Conservation (phyloP, 2,888 invertebrate species). For the Drosophila kanekoi region DNA sequence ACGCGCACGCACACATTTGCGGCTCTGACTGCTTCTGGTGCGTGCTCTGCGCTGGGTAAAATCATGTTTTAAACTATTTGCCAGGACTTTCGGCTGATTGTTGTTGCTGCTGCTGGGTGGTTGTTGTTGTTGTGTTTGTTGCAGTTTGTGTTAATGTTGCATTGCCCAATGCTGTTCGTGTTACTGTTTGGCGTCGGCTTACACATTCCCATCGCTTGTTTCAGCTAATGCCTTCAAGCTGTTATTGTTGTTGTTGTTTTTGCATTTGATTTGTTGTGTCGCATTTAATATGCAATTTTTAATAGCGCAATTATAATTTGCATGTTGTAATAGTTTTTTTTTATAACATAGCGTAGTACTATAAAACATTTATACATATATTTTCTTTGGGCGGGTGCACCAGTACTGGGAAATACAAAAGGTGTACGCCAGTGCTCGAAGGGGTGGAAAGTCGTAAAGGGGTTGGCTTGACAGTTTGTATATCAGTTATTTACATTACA, state of each 20-base stretch:
- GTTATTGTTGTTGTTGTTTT: slow-evolving; percentile 17
- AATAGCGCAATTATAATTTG: slow-evolving; percentile 80
- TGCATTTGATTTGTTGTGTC: slow-evolving; percentile 52
- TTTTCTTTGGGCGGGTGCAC: not conserved
- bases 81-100: slow-evolving; percentile 33
- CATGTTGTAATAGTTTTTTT: slow-evolving; percentile 72
- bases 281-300: slow-evolving; percentile 79
- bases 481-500: too few relatives aligned
- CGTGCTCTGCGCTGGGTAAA: slow-evolving; percentile 40
- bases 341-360: slow-evolving; percentile 38
- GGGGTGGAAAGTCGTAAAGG: not conserved
- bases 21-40: slow-evolving; percentile 24
- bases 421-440: slow-evolving; percentile 7
- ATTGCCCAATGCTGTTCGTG: slow-evolving; percentile 48
- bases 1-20: slow-evolving; percentile 8
- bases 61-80: slow-evolving; percentile 61
- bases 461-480: slow-evolving; percentile 11
- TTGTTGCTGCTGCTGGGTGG: slow-evolving; percentile 16
- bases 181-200: slow-evolving; percentile 52
- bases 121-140: slow-evolving; percentile 8
- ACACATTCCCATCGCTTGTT: slow-evolving; percentile 68
- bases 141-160: slow-evolving; percentile 19
- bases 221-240: slow-evolving; percentile 29
- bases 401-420: slow-evolving; percentile 28
- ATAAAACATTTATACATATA: slow-evolving; percentile 32